Evolutionary conservation across 2,888 invertebrate species (phyloP).

Genomic region (Schizaphis graminum): DNA sequence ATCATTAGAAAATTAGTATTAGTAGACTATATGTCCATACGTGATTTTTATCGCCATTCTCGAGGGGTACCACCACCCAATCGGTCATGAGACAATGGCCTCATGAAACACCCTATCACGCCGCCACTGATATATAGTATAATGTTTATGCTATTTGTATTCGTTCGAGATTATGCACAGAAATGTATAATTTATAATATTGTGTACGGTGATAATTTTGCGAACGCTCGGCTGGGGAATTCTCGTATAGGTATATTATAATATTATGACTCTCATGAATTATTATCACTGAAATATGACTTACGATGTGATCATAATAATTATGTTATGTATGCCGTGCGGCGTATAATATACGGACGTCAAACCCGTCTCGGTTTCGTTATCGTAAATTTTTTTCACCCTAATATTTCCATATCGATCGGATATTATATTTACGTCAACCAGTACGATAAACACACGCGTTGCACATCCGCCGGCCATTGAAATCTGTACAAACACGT

Average conservation of each 20-base stretch:
- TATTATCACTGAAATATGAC: neutral
- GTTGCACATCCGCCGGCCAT: neutral
- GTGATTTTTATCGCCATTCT: too few relatives aligned
- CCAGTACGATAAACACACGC: neutral
- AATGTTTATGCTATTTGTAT: neutral
- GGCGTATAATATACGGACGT: neutral
- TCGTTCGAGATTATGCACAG: neutral
- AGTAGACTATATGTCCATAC: too few relatives aligned
- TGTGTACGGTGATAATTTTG: neutral
- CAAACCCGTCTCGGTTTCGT: constrained; percentile 6
- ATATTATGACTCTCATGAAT: neutral
- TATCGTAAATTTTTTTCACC: neutral
- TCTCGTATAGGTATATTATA: neutral
- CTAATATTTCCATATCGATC: neutral
- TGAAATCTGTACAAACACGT: constrained; percentile 5
- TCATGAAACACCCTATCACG: too few relatives aligned
- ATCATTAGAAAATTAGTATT: too few relatives aligned
- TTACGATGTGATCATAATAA: neutral
- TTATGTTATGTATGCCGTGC: neutral
- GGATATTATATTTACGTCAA: neutral
- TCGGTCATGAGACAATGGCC: too few relatives aligned
- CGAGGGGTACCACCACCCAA: too few relatives aligned
- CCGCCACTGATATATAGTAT: too few relatives aligned
- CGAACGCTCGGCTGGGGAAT: neutral
- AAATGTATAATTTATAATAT: neutral